Base-by-base conservation (phyloP, 2,113 vertebrate genomes). In the Mixornis gularis region DNA sequence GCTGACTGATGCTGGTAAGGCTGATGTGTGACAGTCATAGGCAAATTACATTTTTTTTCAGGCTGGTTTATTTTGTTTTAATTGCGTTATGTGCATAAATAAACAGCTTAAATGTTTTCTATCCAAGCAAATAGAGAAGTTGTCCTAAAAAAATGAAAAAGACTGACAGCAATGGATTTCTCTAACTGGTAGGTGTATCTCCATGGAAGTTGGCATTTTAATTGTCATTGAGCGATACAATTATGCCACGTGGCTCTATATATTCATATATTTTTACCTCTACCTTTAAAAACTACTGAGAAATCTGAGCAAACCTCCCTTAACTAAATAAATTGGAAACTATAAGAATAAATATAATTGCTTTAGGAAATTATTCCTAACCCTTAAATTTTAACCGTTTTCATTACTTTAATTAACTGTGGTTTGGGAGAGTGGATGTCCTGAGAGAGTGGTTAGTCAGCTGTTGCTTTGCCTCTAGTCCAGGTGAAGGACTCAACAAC, bases 11-110 rank as follows among this genome's bases (percentile, higher is more conserved):
- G 65, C 91, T 34, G 32, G 34, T 43, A 86, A 96, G 43, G 43
- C 51, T 96, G 90, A 93, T 83, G 73, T 91, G 85, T 93, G 91
- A 96, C 80, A 65, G 92, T 95, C 93, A 87, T 4, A 87, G 71
- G 73, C 76, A 97, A 96, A 96, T 85, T 74, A n/a, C 43, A 5
- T 91, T 91, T 96, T 93, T 95, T 93, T 96, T 89, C 93, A 87
- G 76, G 68, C 73, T 87, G 38, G 8, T 96, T 96, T 96, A 92
- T 96, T 97, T 96, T 92, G 70, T 83, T 96, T 96, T 91, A 96
- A 92, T 94, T 96, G 91, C 86, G 85, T 87, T 96, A 95, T 93
- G 62, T 96, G 72, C 56, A 94, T 95, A 93, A 96, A 94, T 94
- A 95, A 96, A 95, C 96, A 94, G 63, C 17, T 93, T 91, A 85